A percentile compares a stretch with the other conserved stretches of the same genome.
phyloP scores from a whole-genome alignment of 1,140 invertebrate genomes.

The Archegozetes longisetosus region DNA sequence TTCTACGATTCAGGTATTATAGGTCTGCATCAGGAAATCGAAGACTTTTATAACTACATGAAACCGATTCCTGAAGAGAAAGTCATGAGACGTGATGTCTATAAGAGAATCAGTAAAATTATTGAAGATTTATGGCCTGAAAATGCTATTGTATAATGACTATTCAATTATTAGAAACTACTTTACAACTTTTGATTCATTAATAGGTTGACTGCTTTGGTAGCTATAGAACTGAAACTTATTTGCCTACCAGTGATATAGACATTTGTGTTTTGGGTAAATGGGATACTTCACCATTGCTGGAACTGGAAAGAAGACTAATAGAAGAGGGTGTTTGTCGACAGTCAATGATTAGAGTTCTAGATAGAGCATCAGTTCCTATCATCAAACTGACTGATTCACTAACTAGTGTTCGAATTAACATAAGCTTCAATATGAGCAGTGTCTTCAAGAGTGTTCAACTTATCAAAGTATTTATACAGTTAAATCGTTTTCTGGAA shows the following conservation, averaged over 20 bases:
- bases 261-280: constrained; percentile 90
- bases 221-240: constrained; percentile 82
- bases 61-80: constrained; percentile 76
- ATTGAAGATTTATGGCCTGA: constrained; percentile 45
- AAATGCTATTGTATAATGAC: not conserved
- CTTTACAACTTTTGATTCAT: constrained; percentile 47
- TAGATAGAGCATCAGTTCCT: constrained; percentile 89
- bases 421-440: constrained; percentile 96
- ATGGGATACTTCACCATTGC: constrained; percentile 1
- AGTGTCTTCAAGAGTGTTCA: constrained; percentile 87
- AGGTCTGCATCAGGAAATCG: constrained; percentile 83
- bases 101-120: constrained; percentile 65
- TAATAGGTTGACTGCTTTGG: constrained; percentile 53
- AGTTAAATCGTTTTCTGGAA: not conserved
- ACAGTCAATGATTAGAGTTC: constrained; percentile 70
- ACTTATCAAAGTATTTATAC: constrained; percentile 53
- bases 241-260: constrained; percentile 91
- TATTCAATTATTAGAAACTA: not conserved
- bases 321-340: constrained; percentile 72
- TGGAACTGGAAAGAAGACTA: constrained; percentile 51
- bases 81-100: constrained; percentile 61
- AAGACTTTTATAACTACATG: constrained; percentile 89
- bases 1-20: not conserved
- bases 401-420: constrained; percentile 74
- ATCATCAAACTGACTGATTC: constrained; percentile 94